These are phyloP conservation scores for Cistogaster globosa DNA, from an alignment of 2,888 invertebrate species.

Conservation along the genomic window DNA sequence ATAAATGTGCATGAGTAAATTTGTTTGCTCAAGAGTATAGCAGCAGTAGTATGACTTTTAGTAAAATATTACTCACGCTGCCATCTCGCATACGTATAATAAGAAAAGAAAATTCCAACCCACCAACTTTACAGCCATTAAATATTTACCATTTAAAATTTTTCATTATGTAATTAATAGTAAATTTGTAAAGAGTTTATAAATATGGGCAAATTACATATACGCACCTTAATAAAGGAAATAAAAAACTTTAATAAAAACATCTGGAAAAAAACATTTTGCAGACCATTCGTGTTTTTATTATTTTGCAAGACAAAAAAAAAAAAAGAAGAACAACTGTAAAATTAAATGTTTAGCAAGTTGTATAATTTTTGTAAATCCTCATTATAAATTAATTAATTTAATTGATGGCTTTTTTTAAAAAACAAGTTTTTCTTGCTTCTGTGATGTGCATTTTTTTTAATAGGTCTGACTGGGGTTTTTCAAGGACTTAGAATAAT, in stretches of 20 bases:
- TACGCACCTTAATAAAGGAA: slow-evolving; percentile 2
- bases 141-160: background rate
- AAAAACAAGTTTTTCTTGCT: slow-evolving; percentile 7
- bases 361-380: slow-evolving; percentile 23
- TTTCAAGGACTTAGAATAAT: slow-evolving; percentile 46
- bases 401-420: slow-evolving; percentile 22
- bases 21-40: no score
- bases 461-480: slow-evolving; percentile 28
- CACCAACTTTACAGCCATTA: background rate
- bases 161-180: background rate
- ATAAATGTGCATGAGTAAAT: no score
- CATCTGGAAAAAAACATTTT: slow-evolving; percentile 54
- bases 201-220: slow-evolving; percentile 19
- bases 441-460: slow-evolving; percentile 3
- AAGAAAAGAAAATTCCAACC: no score
- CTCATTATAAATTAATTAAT: background rate
- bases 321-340: slow-evolving; percentile 30
- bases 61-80: no score
- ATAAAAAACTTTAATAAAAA: slow-evolving; percentile 20
- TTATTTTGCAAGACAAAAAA: slow-evolving; percentile 35
- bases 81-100: no score
- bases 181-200: background rate
- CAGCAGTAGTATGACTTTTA: no score
- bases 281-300: slow-evolving; percentile 59
- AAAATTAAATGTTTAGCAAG: slow-evolving; percentile 5